These are phyloP conservation scores for Myrmophylax atrothorax DNA, from an alignment of 2,113 vertebrate species.

Conservation along the genomic window DNA sequence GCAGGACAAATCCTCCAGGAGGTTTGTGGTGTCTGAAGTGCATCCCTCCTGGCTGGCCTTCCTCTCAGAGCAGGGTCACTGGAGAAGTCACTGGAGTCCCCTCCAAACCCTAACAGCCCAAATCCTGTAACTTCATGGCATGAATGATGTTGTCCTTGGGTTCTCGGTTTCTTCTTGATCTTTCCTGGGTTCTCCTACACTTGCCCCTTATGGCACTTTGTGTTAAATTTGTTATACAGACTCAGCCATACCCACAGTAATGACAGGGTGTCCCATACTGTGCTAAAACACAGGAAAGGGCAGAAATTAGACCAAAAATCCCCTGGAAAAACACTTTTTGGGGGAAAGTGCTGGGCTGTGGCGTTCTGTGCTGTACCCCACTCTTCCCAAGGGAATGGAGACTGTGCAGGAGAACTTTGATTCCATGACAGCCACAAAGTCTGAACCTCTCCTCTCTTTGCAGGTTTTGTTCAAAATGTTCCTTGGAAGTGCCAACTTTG, in stretches of 20 bases:
- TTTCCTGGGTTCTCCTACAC: not conserved
- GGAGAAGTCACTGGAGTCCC: not conserved
- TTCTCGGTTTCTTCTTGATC: not conserved
- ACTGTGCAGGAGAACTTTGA: not conserved
- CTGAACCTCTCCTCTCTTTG: not conserved
- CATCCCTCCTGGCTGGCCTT: not conserved
- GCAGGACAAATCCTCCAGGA: not conserved
- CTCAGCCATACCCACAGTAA: fast-evolving
- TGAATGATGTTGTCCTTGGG: not conserved
- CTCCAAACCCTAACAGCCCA: not conserved
- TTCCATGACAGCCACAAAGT: not conserved
- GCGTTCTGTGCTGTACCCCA: fast-evolving
- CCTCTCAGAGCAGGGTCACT: not conserved
- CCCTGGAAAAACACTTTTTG: not conserved
- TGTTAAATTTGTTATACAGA: not conserved
- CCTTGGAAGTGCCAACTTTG: slow-evolving; percentile 93
- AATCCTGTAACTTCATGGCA: not conserved
- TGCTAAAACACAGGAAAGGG: not conserved
- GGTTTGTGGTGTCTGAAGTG: not conserved
- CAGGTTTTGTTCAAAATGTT: slow-evolving; percentile 99
- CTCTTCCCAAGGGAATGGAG: not conserved
- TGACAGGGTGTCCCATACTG: fast-evolving
- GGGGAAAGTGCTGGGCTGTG: not conserved
- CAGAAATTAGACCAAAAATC: not conserved
- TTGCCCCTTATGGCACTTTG: not conserved